Evolutionary conservation across 1,140 invertebrate genomes (phyloP), one percentile per base, ranked within the genome.

Genomic region (Bathynomus jamesi): DNA sequence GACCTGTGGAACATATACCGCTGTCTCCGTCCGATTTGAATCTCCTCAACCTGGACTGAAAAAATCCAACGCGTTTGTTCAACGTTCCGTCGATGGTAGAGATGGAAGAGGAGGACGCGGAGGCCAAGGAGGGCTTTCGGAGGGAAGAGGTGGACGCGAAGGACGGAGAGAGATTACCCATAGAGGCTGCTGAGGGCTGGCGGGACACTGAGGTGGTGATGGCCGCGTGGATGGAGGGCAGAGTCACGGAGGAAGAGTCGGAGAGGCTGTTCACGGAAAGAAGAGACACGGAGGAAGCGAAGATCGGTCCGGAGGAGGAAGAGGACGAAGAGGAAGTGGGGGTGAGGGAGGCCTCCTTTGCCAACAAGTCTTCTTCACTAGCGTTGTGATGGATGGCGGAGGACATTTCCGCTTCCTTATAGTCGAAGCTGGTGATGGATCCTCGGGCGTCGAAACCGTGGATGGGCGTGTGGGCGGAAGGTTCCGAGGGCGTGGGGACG

Each of bases 401-500:
- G 72, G 70, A n/a, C n/a, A n/a, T n/a, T n/a, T 53, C 40, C 13
- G 13, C 21, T 53, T 53, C 40, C 40, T 53, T 53, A 21, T 17
- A 21, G 40, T 53, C 40, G 11, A 53, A 53, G 21, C 40, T 53
- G 40, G 13, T 53, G 13, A 21, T 53, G 13, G 40, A 53, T n/a
- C n/a, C n/a, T n/a, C n/a, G n/a, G n/a, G n/a, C n/a, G n/a, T n/a
- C n/a, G n/a, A n/a, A n/a, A 63, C 27, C 21, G 61, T 25, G 61
- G 3, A 63, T 24, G 13, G 61, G 61, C 24, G 27, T 63, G 63
- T 66, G 73, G 13, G 73, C 71, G 65, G 73, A 75, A 28, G 73
- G 73, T 65, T 75, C 73, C 7, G 73, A 74, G 30, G 72, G 65
- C 28, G 72, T 74, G 53, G 68, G 40, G 21, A 21, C 60, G n/a